Conservation (phyloP, 1,140 invertebrate genomes). For the Pogonus chalceus region DNA sequence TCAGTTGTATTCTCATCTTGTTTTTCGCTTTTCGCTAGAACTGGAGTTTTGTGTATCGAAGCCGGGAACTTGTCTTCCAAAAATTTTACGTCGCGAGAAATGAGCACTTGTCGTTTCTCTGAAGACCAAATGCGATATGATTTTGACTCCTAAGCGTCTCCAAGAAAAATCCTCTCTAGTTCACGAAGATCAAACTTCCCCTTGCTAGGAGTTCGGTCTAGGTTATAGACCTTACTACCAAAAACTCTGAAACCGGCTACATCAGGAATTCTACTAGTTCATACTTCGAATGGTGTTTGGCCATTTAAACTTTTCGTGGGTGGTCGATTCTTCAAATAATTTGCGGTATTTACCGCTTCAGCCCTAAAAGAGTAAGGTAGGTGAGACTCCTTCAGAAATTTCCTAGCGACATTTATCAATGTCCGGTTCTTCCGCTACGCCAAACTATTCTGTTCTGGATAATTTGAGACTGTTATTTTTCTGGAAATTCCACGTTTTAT, state of each 20-base stretch:
- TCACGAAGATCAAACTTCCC: no score
- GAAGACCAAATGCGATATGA: slow-evolving; percentile 15
- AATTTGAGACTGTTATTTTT: neutral
- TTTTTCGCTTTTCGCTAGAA: neutral
- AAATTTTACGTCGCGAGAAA: slow-evolving; percentile 11
- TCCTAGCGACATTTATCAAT: neutral
- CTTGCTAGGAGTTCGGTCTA: slow-evolving; percentile 10
- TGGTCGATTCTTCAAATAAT: neutral
- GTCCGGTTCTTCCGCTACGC: neutral
- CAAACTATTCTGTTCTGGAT: neutral
- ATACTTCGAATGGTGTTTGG: neutral
- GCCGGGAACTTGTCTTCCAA: neutral
- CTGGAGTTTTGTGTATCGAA: neutral
- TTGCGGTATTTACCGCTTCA: neutral
- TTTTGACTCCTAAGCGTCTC: slow-evolving; percentile 12
- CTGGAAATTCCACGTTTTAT: neutral
- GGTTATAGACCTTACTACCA: slow-evolving; percentile 11
- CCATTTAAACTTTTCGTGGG: neutral
- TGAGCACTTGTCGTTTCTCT: slow-evolving; percentile 8
- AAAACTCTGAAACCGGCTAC: slow-evolving; percentile 8
- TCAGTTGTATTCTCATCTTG: neutral
- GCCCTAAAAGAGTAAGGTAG: neutral
- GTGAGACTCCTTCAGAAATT: neutral
- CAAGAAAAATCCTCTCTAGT: slow-evolving; percentile 11
- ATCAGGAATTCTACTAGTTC: slow-evolving; percentile 2